A percentile compares a stretch with the other conserved stretches of the same genome.
These are phyloP conservation scores for Papilio glaucus DNA, from an alignment of 1,140 invertebrate genomes.

Conservation along the genomic window DNA sequence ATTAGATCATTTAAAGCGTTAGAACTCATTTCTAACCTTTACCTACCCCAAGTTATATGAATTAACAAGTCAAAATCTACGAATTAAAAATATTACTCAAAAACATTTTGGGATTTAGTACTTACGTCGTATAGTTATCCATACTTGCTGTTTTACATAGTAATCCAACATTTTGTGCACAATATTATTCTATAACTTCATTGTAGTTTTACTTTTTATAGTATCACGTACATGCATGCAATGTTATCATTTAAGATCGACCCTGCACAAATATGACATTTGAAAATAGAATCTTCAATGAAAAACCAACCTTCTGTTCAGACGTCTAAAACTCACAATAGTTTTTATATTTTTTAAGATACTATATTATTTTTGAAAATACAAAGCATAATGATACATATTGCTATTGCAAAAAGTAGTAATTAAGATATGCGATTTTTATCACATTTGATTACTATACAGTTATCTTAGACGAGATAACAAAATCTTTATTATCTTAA, in stretches of 20 bases:
- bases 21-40: too few species aligned
- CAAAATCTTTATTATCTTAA: constrained; percentile 8
- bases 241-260: neutral
- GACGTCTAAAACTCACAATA: neutral
- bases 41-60: too few species aligned
- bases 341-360: neutral
- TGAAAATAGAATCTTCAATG: neutral
- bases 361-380: neutral
- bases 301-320: neutral
- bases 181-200: neutral
- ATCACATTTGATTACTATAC: constrained; percentile 13
- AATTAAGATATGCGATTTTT: neutral
- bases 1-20: too few species aligned
- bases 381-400: neutral
- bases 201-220: neutral
- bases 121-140: constrained; percentile 20
- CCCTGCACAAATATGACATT: neutral
- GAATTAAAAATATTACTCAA: too few species aligned
- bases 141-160: constrained; percentile 11
- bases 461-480: neutral
- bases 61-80: too few species aligned
- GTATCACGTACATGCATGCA: neutral
- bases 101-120: neutral
- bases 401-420: constrained; percentile 18
- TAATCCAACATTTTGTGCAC: constrained; percentile 8